Percentiles rank a stretch among this genome's conserved stretches.
These are phyloP conservation scores for Leptopterna dolabrata DNA, from an alignment of 2,888 invertebrate genomes.

Conservation along the genomic window DNA sequence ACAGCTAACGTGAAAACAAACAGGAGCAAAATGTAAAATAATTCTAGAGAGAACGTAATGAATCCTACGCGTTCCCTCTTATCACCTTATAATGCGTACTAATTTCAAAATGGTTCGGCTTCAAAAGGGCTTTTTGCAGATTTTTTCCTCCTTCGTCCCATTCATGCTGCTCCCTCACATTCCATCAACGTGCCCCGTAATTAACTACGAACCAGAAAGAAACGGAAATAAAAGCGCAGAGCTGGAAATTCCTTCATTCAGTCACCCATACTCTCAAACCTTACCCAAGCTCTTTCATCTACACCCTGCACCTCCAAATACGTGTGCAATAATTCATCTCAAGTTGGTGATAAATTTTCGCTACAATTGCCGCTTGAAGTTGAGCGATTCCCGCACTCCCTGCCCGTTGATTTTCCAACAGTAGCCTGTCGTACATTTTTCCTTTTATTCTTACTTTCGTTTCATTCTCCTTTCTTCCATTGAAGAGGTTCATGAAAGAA, in stretches of 20 bases:
- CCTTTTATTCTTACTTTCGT: background rate
- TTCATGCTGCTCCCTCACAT: background rate
- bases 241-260: background rate
- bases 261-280: background rate
- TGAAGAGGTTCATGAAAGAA: background rate
- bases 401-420: background rate
- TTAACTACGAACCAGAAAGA: background rate
- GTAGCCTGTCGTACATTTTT: background rate
- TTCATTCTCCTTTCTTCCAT: background rate
- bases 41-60: background rate
- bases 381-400: background rate
- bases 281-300: background rate
- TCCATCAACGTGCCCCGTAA: background rate
- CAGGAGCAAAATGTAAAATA: background rate
- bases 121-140: background rate
- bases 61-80: background rate
- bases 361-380: background rate
- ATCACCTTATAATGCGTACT: background rate
- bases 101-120: background rate
- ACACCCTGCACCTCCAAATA: background rate
- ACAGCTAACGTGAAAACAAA: background rate
- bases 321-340: background rate
- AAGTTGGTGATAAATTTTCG: background rate
- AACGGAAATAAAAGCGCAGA: background rate
- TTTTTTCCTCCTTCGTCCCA: background rate